phyloP scores from a whole-genome alignment of 2,888 invertebrate species.

The Alcis repandata region DNA sequence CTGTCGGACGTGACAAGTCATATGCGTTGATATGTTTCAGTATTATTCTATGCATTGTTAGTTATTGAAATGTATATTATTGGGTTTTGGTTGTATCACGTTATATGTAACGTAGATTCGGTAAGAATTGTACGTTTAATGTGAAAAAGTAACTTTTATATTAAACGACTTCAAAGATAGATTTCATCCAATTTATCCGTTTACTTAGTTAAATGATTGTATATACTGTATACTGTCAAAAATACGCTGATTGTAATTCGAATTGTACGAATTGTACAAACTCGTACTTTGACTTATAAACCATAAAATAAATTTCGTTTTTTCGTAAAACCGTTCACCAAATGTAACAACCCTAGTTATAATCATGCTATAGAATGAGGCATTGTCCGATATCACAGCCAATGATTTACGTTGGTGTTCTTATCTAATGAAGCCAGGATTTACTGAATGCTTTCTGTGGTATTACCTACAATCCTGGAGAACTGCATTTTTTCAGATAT shows the following conservation, averaged over 20 bases:
- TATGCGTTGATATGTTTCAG: background rate
- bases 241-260: too few species aligned
- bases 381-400: conserved; percentile 61
- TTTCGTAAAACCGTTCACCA: background rate
- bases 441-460: background rate
- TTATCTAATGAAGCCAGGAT: conserved; percentile 22
- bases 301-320: too few species aligned
- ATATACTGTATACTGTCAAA: too few species aligned
- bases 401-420: conserved; percentile 50
- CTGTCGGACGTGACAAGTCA: background rate
- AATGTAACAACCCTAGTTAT: conserved; percentile 30
- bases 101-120: too few species aligned
- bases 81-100: background rate
- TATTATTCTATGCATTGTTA: background rate
- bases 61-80: background rate
- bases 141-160: too few species aligned
- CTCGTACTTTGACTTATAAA: too few species aligned
- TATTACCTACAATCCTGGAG: background rate
- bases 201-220: too few species aligned
- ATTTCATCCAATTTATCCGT: too few species aligned
- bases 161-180: too few species aligned
- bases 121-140: too few species aligned
- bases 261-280: too few species aligned
- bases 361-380: conserved; percentile 47
- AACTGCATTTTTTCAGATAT: background rate